phyloP scores from a whole-genome alignment of 2,797 vertebrate species.

The Morelia viridis region DNA sequence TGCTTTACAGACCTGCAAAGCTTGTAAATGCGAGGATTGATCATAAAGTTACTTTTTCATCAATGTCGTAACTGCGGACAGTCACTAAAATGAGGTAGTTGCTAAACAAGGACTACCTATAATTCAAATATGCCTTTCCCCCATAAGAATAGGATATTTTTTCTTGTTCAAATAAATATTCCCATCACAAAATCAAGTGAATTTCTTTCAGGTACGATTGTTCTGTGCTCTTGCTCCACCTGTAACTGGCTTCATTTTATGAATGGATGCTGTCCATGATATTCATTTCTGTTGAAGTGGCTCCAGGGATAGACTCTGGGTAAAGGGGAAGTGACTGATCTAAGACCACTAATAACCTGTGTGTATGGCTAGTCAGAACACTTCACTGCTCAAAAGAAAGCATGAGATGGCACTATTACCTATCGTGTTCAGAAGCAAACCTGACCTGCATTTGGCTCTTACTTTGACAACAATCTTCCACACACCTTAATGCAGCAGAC shows the following conservation, averaged over 20 bases:
- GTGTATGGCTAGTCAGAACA: not conserved
- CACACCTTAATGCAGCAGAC: not conserved
- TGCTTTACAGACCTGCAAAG: not conserved
- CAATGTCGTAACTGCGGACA: no score
- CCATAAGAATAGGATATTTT: not conserved
- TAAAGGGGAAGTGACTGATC: not conserved
- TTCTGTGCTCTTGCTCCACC: not conserved
- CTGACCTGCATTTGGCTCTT: not conserved
- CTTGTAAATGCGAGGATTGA: not conserved
- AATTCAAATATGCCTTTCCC: not conserved
- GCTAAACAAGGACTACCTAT: not conserved
- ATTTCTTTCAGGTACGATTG: not conserved
- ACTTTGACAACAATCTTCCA: not conserved
- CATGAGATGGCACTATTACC: no score
- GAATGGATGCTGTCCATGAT: not conserved
- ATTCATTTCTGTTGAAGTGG: not conserved
- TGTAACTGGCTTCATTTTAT: not conserved
- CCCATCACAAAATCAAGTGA: not conserved
- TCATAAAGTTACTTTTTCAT: no score
- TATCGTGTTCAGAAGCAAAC: no score
- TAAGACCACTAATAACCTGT: not conserved
- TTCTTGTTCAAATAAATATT: not conserved
- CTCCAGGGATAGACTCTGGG: not conserved
- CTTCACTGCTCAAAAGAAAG: not conserved
- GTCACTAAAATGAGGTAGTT: no score